phyloP scores from a whole-genome alignment of 2,113 vertebrate genomes.

The Ploceus nigricollis region DNA sequence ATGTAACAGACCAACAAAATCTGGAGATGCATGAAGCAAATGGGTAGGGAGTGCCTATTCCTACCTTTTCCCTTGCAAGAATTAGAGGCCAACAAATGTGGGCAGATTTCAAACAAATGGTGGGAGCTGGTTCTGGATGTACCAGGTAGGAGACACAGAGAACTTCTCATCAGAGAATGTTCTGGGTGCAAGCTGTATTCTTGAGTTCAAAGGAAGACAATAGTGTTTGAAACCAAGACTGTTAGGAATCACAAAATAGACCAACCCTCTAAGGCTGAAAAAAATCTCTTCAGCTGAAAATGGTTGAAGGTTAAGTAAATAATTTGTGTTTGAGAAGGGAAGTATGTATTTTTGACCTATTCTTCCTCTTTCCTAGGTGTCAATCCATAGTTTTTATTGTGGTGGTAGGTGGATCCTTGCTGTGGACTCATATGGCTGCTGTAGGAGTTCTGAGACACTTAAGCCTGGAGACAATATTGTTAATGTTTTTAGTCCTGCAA shows the following conservation, averaged over 20 bases:
- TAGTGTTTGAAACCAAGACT: neutral
- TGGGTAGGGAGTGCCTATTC: neutral
- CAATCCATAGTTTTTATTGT: neutral
- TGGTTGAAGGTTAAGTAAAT: neutral
- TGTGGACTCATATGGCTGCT: neutral
- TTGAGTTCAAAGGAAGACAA: neutral
- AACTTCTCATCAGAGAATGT: neutral
- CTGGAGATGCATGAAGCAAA: neutral
- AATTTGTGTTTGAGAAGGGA: neutral
- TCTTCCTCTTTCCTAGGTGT: neutral
- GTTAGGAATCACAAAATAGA: neutral
- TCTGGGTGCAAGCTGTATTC: neutral
- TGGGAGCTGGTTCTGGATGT: neutral
- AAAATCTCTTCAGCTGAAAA: neutral
- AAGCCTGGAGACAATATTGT: neutral
- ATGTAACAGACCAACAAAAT: neutral
- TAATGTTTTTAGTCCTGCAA: neutral
- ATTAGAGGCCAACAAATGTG: neutral
- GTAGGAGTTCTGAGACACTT: neutral
- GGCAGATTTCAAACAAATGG: neutral
- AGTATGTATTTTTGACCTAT: neutral
- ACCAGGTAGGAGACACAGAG: neutral
- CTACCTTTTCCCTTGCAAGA: neutral
- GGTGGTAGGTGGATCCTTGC: neutral
- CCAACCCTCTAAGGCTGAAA: neutral